A percentile compares a stretch with the other conserved stretches of the same genome.
These are phyloP conservation scores for Darevskia mixta DNA, from an alignment of 2,797 vertebrate genomes.

Conservation along the genomic window DNA sequence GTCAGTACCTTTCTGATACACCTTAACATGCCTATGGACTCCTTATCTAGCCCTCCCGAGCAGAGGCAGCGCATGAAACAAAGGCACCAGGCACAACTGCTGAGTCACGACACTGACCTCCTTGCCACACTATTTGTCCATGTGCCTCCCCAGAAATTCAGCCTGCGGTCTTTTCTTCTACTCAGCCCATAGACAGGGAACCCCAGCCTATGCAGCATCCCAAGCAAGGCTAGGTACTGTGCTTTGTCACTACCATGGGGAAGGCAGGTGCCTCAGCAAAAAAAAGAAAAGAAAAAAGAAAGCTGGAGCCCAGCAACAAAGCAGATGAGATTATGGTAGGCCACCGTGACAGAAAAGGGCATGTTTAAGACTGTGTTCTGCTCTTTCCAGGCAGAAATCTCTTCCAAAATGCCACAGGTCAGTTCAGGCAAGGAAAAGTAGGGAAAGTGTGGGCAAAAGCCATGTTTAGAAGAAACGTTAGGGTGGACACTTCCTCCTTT, in stretches of 20 bases:
- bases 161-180: background rate
- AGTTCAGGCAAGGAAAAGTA: background rate
- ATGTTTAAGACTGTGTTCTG: too few species aligned
- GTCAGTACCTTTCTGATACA: background rate
- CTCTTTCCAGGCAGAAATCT: background rate
- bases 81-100: background rate
- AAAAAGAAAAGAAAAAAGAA: background rate
- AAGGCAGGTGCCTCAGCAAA: background rate
- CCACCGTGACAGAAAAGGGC: background rate
- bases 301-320: background rate
- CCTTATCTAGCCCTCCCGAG: background rate
- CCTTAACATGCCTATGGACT: background rate
- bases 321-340: background rate
- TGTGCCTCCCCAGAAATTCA: background rate
- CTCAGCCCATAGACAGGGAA: background rate
- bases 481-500: background rate
- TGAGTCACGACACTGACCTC: background rate
- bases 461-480: background rate
- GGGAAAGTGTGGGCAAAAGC: background rate
- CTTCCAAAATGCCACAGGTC: background rate
- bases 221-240: background rate
- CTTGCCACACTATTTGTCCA: background rate
- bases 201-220: background rate
- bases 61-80: background rate
- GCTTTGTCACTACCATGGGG: background rate